Base-by-base conservation (phyloP, 2,888 invertebrate species). In the Selenia dentaria region DNA sequence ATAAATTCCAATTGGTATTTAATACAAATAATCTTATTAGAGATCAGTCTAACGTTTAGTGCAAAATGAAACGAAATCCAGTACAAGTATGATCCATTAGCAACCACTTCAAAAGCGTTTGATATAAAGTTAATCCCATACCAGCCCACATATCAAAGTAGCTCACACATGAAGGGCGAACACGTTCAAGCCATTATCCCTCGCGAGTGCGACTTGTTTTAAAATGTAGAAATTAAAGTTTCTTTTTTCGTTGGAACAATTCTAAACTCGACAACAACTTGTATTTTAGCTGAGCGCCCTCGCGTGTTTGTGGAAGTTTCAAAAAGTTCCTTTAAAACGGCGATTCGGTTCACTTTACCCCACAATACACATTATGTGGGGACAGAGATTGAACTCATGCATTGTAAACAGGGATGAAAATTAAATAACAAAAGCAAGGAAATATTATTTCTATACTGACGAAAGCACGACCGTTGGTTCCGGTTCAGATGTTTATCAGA, bases 151-250 rank as follows among this genome's bases (percentile, higher is more conserved):
- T 41, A 53, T 44, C 47, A 52, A 52, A 52, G 52, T 50, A 52
- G 32, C 27, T 34, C 36, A 48, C 47, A 47, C 44, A 53, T 47
- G 58, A 72, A 59, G 67, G 61, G 64, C 51, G 67, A 72, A 84
- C 85, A 83, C 70, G 83, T 68, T 70, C 74, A 65, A 65, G 73
- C 85, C 86, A 89, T 89, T 86, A 89, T 78, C 83, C 76, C 74
- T 39, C 64, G 55, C 54, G 58, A 65, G 67, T 57, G 70, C 76
- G 84, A 81, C 83, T 86, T 78, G 81, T 86, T 88, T 86, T 80
- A 83, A 87, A 88, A 83, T 78, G 82, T 83, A 82, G 75, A 79
- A 88, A 87, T 87, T 85, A 83, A 87, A 88, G 76, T 86, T 87
- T 76, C 80, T 83, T 89, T 87, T 88, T 87, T 83, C 76, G 79